Evolutionary conservation across 1,140 invertebrate species (phyloP).

Genomic region (Solenopsis invicta): DNA sequence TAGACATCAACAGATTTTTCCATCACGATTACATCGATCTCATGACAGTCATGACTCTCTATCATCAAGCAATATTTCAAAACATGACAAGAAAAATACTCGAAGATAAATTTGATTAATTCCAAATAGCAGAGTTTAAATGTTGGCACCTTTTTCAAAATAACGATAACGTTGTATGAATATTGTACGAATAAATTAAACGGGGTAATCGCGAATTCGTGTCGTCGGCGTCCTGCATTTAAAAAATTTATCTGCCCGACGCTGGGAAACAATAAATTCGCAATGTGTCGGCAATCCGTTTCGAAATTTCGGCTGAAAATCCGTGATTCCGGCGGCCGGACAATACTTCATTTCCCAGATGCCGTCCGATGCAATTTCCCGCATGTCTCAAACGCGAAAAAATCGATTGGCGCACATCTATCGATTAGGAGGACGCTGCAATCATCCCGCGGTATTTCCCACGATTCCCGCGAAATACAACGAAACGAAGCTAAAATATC

Average conservation of each 20-base stretch:
- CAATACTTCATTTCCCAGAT: constrained; percentile 39
- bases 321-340: not conserved
- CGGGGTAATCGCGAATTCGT: not conserved
- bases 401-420: not conserved
- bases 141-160: not conserved
- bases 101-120: not conserved
- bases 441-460: not conserved
- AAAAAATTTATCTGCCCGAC: not conserved
- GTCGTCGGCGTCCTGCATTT: not conserved
- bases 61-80: not conserved
- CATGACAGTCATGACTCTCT: not conserved
- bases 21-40: not conserved
- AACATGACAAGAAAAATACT: not conserved
- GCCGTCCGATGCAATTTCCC: constrained; percentile 21
- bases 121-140: not conserved
- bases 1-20: not conserved
- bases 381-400: not conserved
- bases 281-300: constrained; percentile 21
- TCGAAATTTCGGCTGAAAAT: constrained; percentile 23
- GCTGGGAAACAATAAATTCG: constrained; percentile 27
- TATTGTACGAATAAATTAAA: constrained; percentile 25
- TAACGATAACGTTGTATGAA: not conserved
- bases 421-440: not conserved
- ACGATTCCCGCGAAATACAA: not conserved
- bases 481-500: not conserved